Base-by-base conservation (phyloP, 2,113 vertebrate species). In the Dryoscopus gambensis region DNA sequence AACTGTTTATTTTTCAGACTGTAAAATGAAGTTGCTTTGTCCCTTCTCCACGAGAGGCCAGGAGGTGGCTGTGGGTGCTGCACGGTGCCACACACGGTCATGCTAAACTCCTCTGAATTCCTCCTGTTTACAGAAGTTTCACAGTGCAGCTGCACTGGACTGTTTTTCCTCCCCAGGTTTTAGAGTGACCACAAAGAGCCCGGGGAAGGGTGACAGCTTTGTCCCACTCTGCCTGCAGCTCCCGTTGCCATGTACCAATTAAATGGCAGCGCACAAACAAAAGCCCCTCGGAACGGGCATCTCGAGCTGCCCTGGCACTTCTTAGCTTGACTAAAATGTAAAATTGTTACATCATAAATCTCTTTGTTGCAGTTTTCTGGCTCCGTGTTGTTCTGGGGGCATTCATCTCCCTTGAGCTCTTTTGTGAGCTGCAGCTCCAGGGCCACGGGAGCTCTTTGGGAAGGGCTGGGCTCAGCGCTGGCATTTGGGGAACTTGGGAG, bases 161-260 rank as follows among this genome's bases (percentile, higher is more conserved):
- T 93, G 74, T 31, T 79, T 60, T 22, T 14, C 15, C 11, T 13
- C 17, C 10, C 39, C n/a, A 70, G 81, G 40, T 84, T 95, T 87
- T 37, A 53, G 84, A 84, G 86, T 96, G 94, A 79, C 92, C 90
- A 83, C 94, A 93, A 88, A 86, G 82, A 83, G 77, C 63, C 73
- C 1, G 4, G 49, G 91, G 60, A 18, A 33, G 82, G 87, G 78
- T 84, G 77, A 42, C 62, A 93, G 87, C 87, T 91, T 84, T 67
- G 67, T 95, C 91, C 68, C 59, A 31, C 77, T 81, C 50, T 57
- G 73, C 6, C 92, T 92, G 67, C 33, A 87, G 81, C 65, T 89
- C 56, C 69, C 20, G 20, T 81, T 77, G 81, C 63, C 18, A 52
- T 44, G 78, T 88, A 76, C 90, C 93, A 93, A 10, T 84, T 87